A percentile compares a stretch with the other conserved stretches of the same genome.
Conservation (phyloP, 2,888 invertebrate genomes). For the Agriotes lineatus region DNA sequence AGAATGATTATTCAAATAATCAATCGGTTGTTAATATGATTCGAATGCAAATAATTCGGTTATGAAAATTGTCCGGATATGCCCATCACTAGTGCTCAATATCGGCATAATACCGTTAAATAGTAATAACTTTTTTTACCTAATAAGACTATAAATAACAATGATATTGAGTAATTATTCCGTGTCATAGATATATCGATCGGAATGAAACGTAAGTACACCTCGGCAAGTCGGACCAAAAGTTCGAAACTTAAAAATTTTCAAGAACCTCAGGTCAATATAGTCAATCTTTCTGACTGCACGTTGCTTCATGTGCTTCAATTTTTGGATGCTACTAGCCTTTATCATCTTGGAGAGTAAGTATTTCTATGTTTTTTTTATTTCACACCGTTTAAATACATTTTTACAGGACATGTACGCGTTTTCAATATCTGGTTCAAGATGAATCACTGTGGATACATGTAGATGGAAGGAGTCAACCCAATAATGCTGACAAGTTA, state of each 20-base stretch:
- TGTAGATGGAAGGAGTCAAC: conserved; percentile 56
- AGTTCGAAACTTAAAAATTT: background rate
- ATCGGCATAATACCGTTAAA: too few species aligned
- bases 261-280: background rate
- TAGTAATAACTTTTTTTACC: too few species aligned
- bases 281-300: conserved; percentile 56
- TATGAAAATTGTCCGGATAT: too few species aligned
- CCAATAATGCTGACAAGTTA: conserved; percentile 55
- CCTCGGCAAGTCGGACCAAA: background rate
- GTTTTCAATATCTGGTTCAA: conserved; percentile 55
- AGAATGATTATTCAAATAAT: too few species aligned
- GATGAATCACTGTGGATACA: conserved; percentile 58
- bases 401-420: conserved; percentile 56
- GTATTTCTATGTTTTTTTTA: conserved; percentile 16
- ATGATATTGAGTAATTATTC: too few species aligned
- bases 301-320: conserved; percentile 56
- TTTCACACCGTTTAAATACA: background rate
- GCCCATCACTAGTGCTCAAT: too few species aligned
- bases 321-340: conserved; percentile 57
- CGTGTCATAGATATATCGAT: conserved; percentile 6
- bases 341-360: conserved; percentile 59
- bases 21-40: too few species aligned
- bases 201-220: conserved; percentile 19
- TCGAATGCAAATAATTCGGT: too few species aligned
- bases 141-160: too few species aligned